Evolutionary conservation across 2,113 vertebrate genomes (phyloP), one percentile per base, ranked within the genome.

Genomic region (Etia nguti): DNA sequence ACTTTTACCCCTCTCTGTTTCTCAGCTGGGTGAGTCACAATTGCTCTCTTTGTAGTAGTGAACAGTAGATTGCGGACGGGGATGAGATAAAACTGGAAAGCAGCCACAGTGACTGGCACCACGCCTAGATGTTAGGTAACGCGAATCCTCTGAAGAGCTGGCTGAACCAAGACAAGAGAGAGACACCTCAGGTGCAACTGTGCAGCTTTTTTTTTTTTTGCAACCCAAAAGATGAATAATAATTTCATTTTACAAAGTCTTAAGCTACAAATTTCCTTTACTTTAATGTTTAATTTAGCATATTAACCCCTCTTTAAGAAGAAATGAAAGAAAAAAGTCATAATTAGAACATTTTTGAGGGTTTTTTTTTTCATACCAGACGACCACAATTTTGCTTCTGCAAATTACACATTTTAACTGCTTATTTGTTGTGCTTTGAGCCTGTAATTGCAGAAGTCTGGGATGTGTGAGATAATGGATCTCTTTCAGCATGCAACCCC

Each of bases 71-170:
- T 24, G 62, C 52, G 26, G 62, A 82, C 18, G 9, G 29, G 56
- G 50, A 68, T 79, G 75, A 80, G n/a, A 70, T 87, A 48, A 57
- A 89, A 43, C 11, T 89, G 89, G 92, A 89, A 83, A 82, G 77
- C 57, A 60, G 89, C 88, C 77, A 77, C 81, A 5, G 52, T 26
- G 56, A 52, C 81, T 94, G 93, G 90, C 90, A 70, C 81, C 83
- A 70, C 50, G 88, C 92, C 93, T 92, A 93, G 91, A 89, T 85
- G 84, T 95, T 93, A 82, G 86, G 59, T 89, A 88, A 90, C 24
- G 3, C 29, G 31, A 65, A 82, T 88, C 50, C 38, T 41, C 46
- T 36, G 12, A 38, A 62, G 54, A 87, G 52, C 1, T 84, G 83
- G 34, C 7, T 56, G 88, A 87, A 83, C 24, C 24, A 46, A 83